Conservation (phyloP, 2,797 vertebrate species). For the Coregonus suidteri region DNA sequence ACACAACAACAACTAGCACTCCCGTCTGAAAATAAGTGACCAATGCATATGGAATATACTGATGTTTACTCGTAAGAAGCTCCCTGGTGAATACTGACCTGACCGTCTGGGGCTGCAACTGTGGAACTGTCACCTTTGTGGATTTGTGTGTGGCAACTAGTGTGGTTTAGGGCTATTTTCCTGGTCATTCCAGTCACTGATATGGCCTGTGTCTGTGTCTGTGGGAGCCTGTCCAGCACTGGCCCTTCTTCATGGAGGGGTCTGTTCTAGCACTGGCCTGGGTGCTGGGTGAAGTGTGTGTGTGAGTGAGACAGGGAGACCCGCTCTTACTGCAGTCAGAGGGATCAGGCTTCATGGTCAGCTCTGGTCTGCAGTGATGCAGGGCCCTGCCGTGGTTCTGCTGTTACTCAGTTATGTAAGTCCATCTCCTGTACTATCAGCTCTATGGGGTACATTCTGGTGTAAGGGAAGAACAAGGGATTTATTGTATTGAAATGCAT, state of each 20-base stretch:
- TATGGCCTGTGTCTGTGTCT: constrained; percentile 27
- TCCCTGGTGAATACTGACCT: neutral
- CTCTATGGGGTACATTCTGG: neutral
- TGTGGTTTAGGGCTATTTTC: neutral
- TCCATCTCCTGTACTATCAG: constrained; percentile 29
- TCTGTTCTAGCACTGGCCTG: constrained; percentile 32
- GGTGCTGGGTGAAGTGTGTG: constrained; percentile 22
- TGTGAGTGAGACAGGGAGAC: neutral
- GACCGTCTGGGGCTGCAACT: constrained; percentile 18
- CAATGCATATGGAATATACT: neutral
- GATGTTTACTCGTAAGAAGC: neutral
- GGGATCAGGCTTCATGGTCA: constrained; percentile 18
- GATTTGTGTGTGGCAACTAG: neutral
- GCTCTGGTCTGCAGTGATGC: constrained; percentile 62
- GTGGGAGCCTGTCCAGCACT: constrained; percentile 21
- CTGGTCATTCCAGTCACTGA: constrained; percentile 16
- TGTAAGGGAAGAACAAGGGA: neutral
- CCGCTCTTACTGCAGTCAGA: neutral
- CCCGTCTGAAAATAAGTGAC: neutral
- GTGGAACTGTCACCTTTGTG: constrained; percentile 16
- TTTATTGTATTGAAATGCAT: neutral
- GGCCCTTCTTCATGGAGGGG: constrained; percentile 35
- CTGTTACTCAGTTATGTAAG: constrained; percentile 73
- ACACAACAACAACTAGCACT: neutral
- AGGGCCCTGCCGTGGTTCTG: constrained; percentile 39